These are phyloP conservation scores for Limenitis camilla DNA, from an alignment of 2,888 invertebrate species.

Conservation along the genomic window DNA sequence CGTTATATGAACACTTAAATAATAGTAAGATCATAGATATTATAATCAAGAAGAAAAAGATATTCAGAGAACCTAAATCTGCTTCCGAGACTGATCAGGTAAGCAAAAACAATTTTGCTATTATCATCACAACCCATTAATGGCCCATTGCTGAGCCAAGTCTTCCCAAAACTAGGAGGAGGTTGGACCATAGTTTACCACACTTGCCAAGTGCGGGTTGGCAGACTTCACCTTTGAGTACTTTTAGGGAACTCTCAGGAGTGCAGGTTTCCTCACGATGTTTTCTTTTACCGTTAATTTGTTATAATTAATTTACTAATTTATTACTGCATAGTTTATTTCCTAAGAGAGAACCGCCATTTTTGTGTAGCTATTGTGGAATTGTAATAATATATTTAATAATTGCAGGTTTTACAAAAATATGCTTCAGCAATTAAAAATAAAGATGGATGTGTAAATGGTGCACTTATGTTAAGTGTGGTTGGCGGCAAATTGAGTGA, in stretches of 20 bases:
- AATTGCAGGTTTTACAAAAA: constrained; percentile 51
- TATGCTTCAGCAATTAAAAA: constrained; percentile 50
- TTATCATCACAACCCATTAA: too few relatives aligned
- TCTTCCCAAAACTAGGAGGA: too few relatives aligned
- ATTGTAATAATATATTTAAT: neutral
- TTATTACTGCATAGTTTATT: too few relatives aligned
- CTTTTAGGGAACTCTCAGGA: too few relatives aligned
- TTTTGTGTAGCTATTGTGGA: neutral
- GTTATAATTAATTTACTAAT: too few relatives aligned
- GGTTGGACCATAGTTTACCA: too few relatives aligned
- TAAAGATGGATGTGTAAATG: constrained; percentile 59
- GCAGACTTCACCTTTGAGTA: too few relatives aligned
- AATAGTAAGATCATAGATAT: constrained; percentile 77
- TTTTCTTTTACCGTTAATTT: too few relatives aligned
- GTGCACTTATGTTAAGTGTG: constrained; percentile 94
- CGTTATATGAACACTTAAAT: constrained; percentile 77
- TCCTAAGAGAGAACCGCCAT: neutral
- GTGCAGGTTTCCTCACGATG: too few relatives aligned
- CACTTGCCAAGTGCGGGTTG: too few relatives aligned
- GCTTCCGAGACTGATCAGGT: constrained; percentile 83
- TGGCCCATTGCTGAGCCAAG: too few relatives aligned
- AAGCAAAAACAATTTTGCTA: constrained; percentile 21
- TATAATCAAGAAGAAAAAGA: constrained; percentile 79
- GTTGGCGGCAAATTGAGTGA: constrained; percentile 98
- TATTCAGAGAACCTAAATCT: constrained; percentile 86